A percentile compares a stretch with the other conserved stretches of the same genome.
These are phyloP conservation scores for Cathartes aura DNA, from an alignment of 2,113 vertebrate genomes.

Conservation along the genomic window DNA sequence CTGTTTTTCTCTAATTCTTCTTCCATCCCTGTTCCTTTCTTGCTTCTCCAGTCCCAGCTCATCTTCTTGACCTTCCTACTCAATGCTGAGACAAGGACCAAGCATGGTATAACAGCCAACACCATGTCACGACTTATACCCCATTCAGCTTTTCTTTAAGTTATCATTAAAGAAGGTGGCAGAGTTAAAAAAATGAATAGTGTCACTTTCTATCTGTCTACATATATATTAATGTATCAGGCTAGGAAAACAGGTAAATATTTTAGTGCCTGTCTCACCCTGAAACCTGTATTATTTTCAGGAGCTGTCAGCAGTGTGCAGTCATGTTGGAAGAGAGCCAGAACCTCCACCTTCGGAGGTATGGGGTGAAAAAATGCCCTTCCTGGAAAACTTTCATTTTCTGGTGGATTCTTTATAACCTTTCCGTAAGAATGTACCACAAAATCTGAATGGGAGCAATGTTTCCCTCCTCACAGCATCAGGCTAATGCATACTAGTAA, in stretches of 20 bases:
- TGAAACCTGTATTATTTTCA: background rate
- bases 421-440: background rate
- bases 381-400: background rate
- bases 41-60: background rate
- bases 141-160: background rate
- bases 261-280: background rate
- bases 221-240: background rate
- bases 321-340: background rate
- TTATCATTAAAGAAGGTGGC: background rate
- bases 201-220: background rate
- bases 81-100: background rate
- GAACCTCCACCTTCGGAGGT: background rate
- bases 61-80: background rate
- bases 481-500: background rate
- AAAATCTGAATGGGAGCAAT: rapidly evolving
- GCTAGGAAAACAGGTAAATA: background rate
- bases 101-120: background rate
- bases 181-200: background rate
- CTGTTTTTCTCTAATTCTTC: background rate
- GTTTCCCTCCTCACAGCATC: background rate
- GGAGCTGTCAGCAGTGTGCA: background rate
- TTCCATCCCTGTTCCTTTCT: background rate
- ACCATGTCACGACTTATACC: background rate
- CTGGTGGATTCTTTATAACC: background rate
- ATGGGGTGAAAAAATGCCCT: background rate